Evolutionary conservation across 2,888 invertebrate genomes (phyloP).

Genomic region (Orthosia gothica): DNA sequence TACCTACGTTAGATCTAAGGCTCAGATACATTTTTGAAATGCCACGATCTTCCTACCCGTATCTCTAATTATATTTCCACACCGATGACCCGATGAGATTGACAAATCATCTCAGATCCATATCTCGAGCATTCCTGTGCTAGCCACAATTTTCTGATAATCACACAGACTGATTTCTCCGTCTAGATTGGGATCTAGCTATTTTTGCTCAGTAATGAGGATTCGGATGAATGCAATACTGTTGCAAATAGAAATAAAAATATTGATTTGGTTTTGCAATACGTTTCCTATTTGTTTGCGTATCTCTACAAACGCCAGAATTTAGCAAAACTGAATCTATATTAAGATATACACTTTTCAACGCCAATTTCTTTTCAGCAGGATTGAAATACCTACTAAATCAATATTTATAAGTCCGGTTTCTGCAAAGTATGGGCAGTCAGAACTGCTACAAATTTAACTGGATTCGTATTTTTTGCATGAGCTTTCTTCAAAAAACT

Average conservation of each 20-base stretch:
- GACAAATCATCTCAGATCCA: conserved; percentile 55
- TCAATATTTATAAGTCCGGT: too few relatives aligned
- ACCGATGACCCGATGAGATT: conserved; percentile 61
- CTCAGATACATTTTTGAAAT: conserved; percentile 50
- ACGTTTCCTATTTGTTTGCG: not conserved
- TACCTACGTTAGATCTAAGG: conserved; percentile 24
- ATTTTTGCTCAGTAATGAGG: conserved; percentile 33
- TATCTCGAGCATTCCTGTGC: conserved; percentile 53
- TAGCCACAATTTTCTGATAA: conserved; percentile 60
- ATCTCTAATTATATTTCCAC: conserved; percentile 58
- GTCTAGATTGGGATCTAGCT: conserved; percentile 57
- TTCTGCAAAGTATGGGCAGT: too few relatives aligned
- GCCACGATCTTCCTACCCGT: conserved; percentile 23
- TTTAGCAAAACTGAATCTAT: too few relatives aligned
- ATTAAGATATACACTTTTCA: too few relatives aligned
- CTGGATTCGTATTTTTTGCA: too few relatives aligned
- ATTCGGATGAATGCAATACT: not conserved
- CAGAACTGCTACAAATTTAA: too few relatives aligned
- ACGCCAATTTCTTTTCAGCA: too few relatives aligned
- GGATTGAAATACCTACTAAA: too few relatives aligned
- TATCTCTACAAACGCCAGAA: too few relatives aligned
- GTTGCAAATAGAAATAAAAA: conserved; percentile 11
- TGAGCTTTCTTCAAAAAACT: too few relatives aligned
- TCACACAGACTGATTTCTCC: conserved; percentile 48
- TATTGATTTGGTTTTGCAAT: not conserved